Base-by-base conservation (phyloP, 1,140 invertebrate genomes). In the Meloidogyne hapla region DNA sequence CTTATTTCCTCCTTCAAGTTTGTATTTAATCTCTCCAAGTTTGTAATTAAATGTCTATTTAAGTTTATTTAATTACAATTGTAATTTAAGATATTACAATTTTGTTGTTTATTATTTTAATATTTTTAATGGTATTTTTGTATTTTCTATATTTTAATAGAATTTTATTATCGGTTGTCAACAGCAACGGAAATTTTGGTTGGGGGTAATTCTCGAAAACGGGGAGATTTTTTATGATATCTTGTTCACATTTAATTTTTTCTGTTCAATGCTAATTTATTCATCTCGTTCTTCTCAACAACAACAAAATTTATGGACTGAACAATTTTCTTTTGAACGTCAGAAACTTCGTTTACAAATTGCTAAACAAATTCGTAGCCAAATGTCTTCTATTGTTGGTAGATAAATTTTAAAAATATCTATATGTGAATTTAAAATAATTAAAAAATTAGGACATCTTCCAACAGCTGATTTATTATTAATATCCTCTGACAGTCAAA, bases 401-500 rank as follows among this genome's bases (percentile, higher is more conserved):
- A 65, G 21, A 48, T 28, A 77, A 26, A 1, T 76, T 76, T 56
- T 61, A 2, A 77, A 56, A 56, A 21, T 12, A 76, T n/a, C n/a
- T n/a, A n/a, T n/a, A n/a, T n/a, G n/a, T n/a, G 79, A 42, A 21
- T 56, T 75, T 48, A 18, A 38, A 64, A 45, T 25, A 28, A 13
- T 38, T 48, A 18, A 38, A 23, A 78, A 9, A 21, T 64, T 69
- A 74, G 76, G 76, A 10, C 38, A 78, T 12, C 13, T 61, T 18
- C 67, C 78, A n/a, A 83, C 83, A 5, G 81, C 85, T 18, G 84
- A 85, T 77, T 61, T 85, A 12, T 62, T 85, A 10, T 61, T 85
- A 63, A 83, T 85, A 13, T 69, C 84, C 0, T 83, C 85, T 12
- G 85, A 85, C 64, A 85, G 84, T n/a, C 69, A 72, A 45, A 85